These are phyloP conservation scores for Lacanobia oleracea DNA, from an alignment of 2,888 invertebrate genomes.

Conservation along the genomic window DNA sequence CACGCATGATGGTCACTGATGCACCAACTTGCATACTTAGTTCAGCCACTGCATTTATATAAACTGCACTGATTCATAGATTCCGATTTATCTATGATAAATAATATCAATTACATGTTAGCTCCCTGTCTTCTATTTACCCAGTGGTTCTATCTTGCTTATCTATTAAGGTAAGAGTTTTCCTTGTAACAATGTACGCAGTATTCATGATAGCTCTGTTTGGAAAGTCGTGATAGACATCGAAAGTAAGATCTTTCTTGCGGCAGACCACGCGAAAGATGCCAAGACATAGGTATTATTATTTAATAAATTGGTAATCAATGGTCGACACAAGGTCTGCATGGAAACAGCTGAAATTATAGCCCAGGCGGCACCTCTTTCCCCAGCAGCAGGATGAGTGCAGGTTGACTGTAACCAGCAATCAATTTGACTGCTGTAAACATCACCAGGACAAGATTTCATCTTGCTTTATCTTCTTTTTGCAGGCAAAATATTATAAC, in stretches of 20 bases:
- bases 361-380: too few relatives aligned
- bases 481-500: too few relatives aligned
- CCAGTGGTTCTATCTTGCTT: slow-evolving; percentile 3
- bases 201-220: not conserved
- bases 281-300: too few relatives aligned
- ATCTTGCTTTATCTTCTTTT: not conserved
- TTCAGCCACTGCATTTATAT: slow-evolving; percentile 41
- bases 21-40: slow-evolving; percentile 26
- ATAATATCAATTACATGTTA: slow-evolving; percentile 25
- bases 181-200: slow-evolving; percentile 13
- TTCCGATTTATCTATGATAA: slow-evolving; percentile 40
- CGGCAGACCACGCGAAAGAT: not conserved
- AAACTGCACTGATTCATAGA: slow-evolving; percentile 51
- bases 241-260: not conserved
- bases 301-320: not conserved
- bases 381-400: not conserved
- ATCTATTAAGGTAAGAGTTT: slow-evolving; percentile 36
- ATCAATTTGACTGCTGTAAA: not conserved
- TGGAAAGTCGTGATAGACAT: not conserved
- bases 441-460: not conserved
- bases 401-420: not conserved
- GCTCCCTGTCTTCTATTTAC: slow-evolving; percentile 9
- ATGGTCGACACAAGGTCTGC: not conserved
- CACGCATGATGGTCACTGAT: slow-evolving; percentile 51
- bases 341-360: not conserved